phyloP scores from a whole-genome alignment of 2,113 vertebrate genomes.

The Chiloscyllium plagiosum region DNA sequence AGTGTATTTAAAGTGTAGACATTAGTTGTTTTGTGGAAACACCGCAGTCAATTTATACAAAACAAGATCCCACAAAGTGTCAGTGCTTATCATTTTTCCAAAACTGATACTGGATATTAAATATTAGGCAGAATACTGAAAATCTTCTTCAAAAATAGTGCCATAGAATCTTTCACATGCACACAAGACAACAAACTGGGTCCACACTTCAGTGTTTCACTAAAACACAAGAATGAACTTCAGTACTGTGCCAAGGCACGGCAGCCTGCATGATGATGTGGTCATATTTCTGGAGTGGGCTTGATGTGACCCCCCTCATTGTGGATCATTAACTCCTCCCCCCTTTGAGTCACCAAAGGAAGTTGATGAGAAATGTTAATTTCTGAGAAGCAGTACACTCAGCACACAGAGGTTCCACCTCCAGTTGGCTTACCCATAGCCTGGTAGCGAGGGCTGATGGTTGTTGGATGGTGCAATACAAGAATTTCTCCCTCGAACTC shows the following conservation, averaged over 20 bases:
- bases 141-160: background rate
- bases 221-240: background rate
- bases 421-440: conserved; percentile 77
- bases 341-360: background rate
- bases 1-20: background rate
- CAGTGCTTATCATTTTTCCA: background rate
- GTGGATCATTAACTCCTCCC: background rate
- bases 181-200: background rate
- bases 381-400: background rate
- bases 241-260: background rate
- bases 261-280: background rate
- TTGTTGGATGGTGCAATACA: conserved; percentile 92
- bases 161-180: background rate
- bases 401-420: background rate
- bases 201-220: background rate
- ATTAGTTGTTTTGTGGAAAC: background rate
- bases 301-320: background rate
- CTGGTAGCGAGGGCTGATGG: conserved; percentile 93
- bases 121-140: background rate
- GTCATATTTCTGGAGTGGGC: background rate
- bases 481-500: conserved; percentile 98
- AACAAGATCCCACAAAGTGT: background rate
- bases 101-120: background rate
- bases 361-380: background rate
- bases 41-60: background rate